Conservation (phyloP, 2,888 invertebrate species). For the Eupithecia insigniata region DNA sequence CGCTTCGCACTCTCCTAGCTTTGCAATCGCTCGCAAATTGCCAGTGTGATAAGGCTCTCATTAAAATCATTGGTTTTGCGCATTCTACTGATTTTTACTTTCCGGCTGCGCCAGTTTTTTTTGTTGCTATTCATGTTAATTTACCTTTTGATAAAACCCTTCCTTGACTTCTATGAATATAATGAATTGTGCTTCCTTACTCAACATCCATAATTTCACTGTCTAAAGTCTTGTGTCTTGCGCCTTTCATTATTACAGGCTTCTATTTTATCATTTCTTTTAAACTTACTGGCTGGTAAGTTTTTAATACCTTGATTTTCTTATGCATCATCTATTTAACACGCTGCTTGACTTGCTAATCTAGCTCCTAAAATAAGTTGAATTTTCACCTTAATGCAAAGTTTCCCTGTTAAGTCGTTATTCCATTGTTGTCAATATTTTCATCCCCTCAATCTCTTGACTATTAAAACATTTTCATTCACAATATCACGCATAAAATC, state of each 20-base stretch:
- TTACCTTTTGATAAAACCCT: background rate
- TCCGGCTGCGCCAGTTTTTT: constrained; percentile 11
- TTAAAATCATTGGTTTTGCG: background rate
- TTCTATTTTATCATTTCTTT: constrained; percentile 14
- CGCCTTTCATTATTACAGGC: background rate
- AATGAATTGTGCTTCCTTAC: background rate
- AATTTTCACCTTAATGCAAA: background rate
- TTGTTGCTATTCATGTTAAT: background rate
- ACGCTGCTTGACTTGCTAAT: background rate
- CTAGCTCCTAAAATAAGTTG: background rate
- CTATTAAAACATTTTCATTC: constrained; percentile 3
- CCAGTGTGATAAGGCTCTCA: no score
- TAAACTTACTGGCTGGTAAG: background rate
- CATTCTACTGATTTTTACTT: background rate
- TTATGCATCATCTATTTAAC: background rate
- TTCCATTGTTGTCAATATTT: background rate
- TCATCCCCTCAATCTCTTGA: background rate
- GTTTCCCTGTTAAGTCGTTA: background rate
- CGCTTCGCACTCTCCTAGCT: no score
- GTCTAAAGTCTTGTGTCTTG: background rate
- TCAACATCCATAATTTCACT: background rate
- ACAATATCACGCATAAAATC: constrained; percentile 2
- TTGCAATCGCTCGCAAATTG: no score
- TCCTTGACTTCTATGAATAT: background rate
- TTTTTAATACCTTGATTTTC: background rate